These are phyloP conservation scores for Pammene aurita DNA, from an alignment of 2,888 invertebrate genomes.

Conservation along the genomic window DNA sequence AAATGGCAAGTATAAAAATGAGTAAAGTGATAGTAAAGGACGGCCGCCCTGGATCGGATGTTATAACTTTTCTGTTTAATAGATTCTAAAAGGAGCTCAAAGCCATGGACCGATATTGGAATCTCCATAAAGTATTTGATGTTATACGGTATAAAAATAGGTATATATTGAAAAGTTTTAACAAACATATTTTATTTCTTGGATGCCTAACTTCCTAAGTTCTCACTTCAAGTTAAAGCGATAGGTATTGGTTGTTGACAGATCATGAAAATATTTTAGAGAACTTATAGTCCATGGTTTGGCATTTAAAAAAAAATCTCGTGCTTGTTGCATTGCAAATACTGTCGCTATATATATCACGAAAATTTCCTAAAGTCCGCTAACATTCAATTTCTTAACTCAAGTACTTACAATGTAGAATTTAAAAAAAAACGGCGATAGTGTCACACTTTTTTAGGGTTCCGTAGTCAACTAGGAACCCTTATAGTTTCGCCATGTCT, in stretches of 20 bases:
- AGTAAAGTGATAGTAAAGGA: conserved; percentile 78
- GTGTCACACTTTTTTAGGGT: not conserved
- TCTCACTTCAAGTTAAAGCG: not conserved
- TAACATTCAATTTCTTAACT: too few species aligned
- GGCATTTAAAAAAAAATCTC: too few species aligned
- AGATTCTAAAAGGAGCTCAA: conserved; percentile 64
- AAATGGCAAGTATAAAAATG: conserved; percentile 76
- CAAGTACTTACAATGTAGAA: too few species aligned
- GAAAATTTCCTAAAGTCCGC: too few species aligned
- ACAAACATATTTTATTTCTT: conserved; percentile 8
- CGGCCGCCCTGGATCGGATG: conserved; percentile 58
- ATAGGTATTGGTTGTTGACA: not conserved
- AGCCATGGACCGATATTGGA: conserved; percentile 52
- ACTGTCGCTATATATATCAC: too few species aligned
- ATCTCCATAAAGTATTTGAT: conserved; percentile 52
- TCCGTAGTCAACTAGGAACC: too few species aligned
- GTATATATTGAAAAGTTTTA: conserved; percentile 22
- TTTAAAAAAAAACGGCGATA: not conserved
- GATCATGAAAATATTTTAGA: not conserved
- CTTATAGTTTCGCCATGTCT: too few species aligned
- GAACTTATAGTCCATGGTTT: too few species aligned
- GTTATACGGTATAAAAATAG: conserved; percentile 21
- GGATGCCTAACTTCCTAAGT: not conserved
- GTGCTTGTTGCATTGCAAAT: too few species aligned
- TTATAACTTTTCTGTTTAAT: conserved; percentile 69